Conservation (phyloP, 1,140 invertebrate genomes). For the Macrostomum lignano region DNA sequence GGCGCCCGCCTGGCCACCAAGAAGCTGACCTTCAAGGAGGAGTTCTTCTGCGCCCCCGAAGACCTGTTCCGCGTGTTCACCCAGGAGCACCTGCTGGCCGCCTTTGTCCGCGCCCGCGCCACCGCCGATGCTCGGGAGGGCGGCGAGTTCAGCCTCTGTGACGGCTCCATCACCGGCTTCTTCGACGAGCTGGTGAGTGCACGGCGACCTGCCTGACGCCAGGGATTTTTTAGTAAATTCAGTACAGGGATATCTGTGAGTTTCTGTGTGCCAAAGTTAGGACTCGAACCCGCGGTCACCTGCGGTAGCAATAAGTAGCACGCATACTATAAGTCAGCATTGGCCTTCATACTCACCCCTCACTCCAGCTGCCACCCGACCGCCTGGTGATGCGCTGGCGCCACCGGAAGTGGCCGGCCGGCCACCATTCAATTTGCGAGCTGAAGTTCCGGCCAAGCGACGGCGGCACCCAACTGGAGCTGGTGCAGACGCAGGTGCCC, state of each 20-base stretch:
- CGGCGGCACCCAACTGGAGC: constrained; percentile 47
- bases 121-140: constrained; percentile 39
- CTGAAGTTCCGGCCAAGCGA: constrained; percentile 51
- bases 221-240: background rate
- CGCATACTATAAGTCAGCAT: background rate
- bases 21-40: background rate
- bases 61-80: constrained; percentile 9
- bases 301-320: background rate
- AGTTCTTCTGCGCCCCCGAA: background rate
- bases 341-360: background rate
- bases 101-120: constrained; percentile 36
- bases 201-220: background rate
- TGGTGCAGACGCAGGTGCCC: constrained; percentile 51
- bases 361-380: constrained; percentile 37
- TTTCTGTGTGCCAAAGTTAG: too few relatives aligned
- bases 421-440: constrained; percentile 60
- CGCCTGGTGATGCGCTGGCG: constrained; percentile 75
- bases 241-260: too few relatives aligned
- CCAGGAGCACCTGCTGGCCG: constrained; percentile 44
- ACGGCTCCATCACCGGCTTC: constrained; percentile 58
- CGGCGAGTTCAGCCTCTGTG: constrained; percentile 64
- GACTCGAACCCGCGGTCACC: too few relatives aligned
- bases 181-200: constrained; percentile 46
- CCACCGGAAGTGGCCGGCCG: constrained; percentile 66
- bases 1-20: too few relatives aligned